Evolutionary conservation across 2,113 vertebrate species (phyloP).

Genomic region (Psilopsiagon aurifrons): DNA sequence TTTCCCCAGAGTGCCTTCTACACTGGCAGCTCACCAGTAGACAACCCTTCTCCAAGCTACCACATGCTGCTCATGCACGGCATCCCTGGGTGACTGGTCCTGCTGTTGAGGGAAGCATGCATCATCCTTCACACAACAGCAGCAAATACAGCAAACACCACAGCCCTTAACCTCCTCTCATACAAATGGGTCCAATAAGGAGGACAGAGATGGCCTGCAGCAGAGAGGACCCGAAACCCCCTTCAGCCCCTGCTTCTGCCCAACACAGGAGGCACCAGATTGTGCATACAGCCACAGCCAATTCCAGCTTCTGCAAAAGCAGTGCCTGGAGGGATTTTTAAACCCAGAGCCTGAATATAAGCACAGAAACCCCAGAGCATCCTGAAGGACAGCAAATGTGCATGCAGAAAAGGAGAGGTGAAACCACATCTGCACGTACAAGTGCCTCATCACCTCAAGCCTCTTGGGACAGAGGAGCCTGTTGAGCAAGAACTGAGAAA

Average conservation of each 20-base stretch:
- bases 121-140: background rate
- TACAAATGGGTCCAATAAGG: fast-evolving
- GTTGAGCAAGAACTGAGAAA: background rate
- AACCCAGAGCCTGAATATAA: background rate
- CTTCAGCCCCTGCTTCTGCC: background rate
- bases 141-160: background rate
- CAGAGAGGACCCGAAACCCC: background rate
- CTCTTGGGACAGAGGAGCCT: background rate
- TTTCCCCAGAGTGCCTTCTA: background rate
- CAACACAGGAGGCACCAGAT: background rate
- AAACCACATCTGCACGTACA: background rate
- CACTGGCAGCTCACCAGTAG: background rate
- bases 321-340: background rate
- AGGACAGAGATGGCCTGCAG: background rate
- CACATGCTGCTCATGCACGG: background rate
- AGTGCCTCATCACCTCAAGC: background rate
- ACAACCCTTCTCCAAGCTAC: background rate
- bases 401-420: background rate
- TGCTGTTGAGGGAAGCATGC: background rate
- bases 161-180: background rate
- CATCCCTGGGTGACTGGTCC: background rate
- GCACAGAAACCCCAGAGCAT: background rate
- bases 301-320: background rate
- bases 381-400: background rate
- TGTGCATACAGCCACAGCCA: background rate